Base-by-base conservation (phyloP, 2,113 vertebrate genomes). In the Falco punctatus region DNA sequence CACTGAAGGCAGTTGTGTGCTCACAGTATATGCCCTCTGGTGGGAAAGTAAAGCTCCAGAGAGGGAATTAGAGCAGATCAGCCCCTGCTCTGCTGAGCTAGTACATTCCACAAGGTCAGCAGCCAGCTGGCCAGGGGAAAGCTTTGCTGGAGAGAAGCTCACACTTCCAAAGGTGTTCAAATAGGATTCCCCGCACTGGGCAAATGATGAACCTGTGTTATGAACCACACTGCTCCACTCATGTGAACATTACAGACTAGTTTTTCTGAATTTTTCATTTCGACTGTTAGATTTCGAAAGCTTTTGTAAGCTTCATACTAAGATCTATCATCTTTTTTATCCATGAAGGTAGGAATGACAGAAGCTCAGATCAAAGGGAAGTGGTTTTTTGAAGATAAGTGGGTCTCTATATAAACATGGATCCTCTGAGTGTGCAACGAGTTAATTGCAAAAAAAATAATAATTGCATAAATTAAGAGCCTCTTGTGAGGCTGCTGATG, bases 41-140 rank as follows among this genome's bases (percentile, higher is more conserved):
- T 93, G 94, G 94, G 86, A 95, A 88, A 94, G 89, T 82, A 91
- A 92, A 94, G 81, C 78, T 90, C 64, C 55, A 51, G 89, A 91
- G 22, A 48, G 33, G 55, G 89, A 96, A 97, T 96, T 96, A 64
- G 65, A 77, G 84, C 74, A 91, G 92, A 91, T 97, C 78, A 96
- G 71, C 35, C 58, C 71, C 16, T 82, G 70, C 74, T 70, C 67
- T 90, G 94, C 92, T 95, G 94, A 96, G 86, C 84, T 51, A 10
- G 74, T 74, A 32, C 81, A 73, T 95, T 96, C 40, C 87, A 73
- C 62, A 85, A 72, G 91, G 81, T 94, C 94, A 94, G 71, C 62
- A 69, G 51, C 70, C 84, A 87, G 70, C 81, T 87, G 74, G 61
- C 59, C 73, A 10, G 20, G 27, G 67, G 11, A 87, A 22, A 54